phyloP scores from a whole-genome alignment of 1,140 invertebrate genomes.

The roundworm (Caenorhabditis elegans) region DNA sequence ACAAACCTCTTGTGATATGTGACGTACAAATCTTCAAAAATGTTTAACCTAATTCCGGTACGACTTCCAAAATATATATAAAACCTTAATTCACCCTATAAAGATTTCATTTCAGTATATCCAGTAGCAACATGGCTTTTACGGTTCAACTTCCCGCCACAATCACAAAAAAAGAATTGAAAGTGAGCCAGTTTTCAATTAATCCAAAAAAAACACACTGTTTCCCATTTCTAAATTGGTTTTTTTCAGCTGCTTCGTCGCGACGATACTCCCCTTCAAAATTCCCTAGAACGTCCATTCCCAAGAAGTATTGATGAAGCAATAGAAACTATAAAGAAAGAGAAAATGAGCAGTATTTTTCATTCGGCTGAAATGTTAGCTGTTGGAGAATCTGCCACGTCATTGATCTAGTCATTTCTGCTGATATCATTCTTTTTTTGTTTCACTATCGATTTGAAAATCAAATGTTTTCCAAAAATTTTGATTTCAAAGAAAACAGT shows the following conservation, averaged over 20 bases:
- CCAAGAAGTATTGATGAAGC: background rate
- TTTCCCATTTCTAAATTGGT: too few species aligned
- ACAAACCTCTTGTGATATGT: too few species aligned
- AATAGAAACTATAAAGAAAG: background rate
- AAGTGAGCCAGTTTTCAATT: background rate
- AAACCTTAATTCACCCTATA: too few species aligned
- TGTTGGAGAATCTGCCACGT: background rate
- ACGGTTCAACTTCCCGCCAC: background rate
- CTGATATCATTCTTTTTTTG: background rate
- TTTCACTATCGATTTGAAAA: background rate
- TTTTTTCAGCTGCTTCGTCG: conserved; percentile 1
- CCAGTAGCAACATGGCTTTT: background rate
- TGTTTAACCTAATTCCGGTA: too few species aligned
- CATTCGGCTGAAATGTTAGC: conserved; percentile 14
- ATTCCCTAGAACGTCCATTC: background rate
- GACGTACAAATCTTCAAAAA: too few species aligned
- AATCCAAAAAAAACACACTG: too few species aligned
- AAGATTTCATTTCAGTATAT: background rate
- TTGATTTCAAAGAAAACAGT: background rate
- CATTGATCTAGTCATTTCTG: background rate
- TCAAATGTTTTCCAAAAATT: too few species aligned
- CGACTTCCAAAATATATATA: too few species aligned
- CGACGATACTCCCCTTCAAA: background rate
- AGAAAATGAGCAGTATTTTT: background rate
- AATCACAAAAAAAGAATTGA: background rate